A percentile compares a stretch with the other conserved stretches of the same genome.
phyloP scores from a whole-genome alignment of 35 echinoderm and acorn worm genomes.

The Lytechinus pictus region DNA sequence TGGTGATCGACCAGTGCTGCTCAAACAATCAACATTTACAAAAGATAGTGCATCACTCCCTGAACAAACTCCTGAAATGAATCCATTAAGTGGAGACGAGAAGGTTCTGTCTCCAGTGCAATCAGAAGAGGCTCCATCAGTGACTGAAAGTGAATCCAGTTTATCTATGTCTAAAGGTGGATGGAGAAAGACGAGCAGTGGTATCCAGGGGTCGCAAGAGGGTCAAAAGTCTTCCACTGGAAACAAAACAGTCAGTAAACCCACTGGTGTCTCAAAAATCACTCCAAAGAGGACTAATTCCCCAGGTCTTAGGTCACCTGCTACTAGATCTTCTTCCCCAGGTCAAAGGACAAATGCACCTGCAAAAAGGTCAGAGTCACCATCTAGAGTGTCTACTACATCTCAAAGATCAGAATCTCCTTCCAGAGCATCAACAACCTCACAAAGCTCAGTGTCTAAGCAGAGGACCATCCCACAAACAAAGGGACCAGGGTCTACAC shows the following conservation, averaged over 20 bases:
- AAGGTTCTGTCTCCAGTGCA: constrained; percentile 28
- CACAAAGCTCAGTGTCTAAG: constrained; percentile 17
- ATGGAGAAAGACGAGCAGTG: constrained; percentile 62
- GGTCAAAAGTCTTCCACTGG: constrained; percentile 47
- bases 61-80: constrained; percentile 85
- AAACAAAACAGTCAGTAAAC: constrained; percentile 6
- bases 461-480: constrained; percentile 18
- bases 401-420: constrained; percentile 29
- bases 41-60: constrained; percentile 95
- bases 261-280: not conserved
- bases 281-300: not conserved
- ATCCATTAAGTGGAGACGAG: constrained; percentile 35
- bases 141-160: constrained; percentile 69
- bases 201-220: not conserved
- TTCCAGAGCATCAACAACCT: constrained; percentile 23
- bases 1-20: constrained; percentile 66
- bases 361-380: constrained; percentile 37
- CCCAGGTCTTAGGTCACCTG: not conserved
- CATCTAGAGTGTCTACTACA: constrained; percentile 33
- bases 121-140: constrained; percentile 67
- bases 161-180: constrained; percentile 65
- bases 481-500: not conserved
- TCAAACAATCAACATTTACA: constrained; percentile 98
- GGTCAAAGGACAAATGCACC: not conserved
- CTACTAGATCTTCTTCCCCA: not conserved